Base-by-base conservation (phyloP, 2,888 invertebrate genomes). In the Epirrhoe alternata region DNA sequence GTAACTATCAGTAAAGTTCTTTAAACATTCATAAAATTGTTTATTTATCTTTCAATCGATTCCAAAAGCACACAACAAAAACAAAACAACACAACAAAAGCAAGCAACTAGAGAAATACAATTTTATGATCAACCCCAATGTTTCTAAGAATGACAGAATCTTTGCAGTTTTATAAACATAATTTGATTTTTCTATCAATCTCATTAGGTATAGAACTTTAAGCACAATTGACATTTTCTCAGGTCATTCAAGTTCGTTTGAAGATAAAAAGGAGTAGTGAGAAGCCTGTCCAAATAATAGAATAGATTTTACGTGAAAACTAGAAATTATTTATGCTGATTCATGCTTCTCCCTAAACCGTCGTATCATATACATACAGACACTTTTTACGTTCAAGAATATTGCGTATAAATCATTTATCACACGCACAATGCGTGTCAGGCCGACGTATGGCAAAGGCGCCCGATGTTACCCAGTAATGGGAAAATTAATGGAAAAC, bases 341-440 rank as follows among this genome's bases (percentile, higher is more conserved):
- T 72, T 71, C 69, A 72, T 49, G 65, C 49, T 58, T 61, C 63
- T 66, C 65, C 68, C 65, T 47, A 61, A 75, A 74, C 73, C 72
- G 69, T 65, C 70, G 66, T 67, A 71, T 71, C 70, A 75, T 74
- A 75, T 77, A 77, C 77, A 75, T 65, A 74, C 75, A 72, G 75
- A 79, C 80, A 82, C 24, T 83, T 86, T 88, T 87, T 83, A 83
- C 79, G 82, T 81, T 70, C 76, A 82, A 85, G 85, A 89, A 90
- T 89, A 90, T 89, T 90, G 87, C 84, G 87, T 86, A 83, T 85
- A 82, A 82, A 86, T 86, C 91, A 92, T 92, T 92, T 90, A 92
- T 92, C 92, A 91, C 82, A 74, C 69, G 79, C 80, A 91, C 92
- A 92, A 92, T 92, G 90, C 88, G 88, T 84, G 91, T 91, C 92